Evolutionary conservation across 2,797 vertebrate species (phyloP).

Genomic region (Lagocephalus sceleratus): DNA sequence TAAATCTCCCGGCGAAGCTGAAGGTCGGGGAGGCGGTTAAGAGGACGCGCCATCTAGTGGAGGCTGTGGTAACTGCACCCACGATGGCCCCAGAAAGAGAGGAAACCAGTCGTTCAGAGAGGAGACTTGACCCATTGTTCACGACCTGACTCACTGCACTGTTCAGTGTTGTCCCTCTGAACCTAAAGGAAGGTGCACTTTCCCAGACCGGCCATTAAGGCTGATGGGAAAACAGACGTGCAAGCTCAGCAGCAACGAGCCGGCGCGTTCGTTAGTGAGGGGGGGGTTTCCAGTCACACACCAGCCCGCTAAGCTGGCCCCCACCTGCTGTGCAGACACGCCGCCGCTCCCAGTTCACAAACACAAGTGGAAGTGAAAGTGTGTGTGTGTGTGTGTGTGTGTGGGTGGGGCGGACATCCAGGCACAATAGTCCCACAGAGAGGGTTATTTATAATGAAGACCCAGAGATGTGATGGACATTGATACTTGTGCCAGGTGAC

Average conservation of each 20-base stretch:
- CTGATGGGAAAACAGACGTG: slow-evolving; percentile 41
- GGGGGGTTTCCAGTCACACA: not conserved
- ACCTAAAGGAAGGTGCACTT: slow-evolving; percentile 18
- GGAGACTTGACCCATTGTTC: slow-evolving; percentile 25
- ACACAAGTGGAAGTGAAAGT: slow-evolving; percentile 51
- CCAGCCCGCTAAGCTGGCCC: slow-evolving; percentile 9
- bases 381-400: not conserved
- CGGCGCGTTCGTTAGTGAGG: not conserved
- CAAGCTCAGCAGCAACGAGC: slow-evolving; percentile 33
- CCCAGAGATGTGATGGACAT: slow-evolving; percentile 40
- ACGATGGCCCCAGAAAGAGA: slow-evolving; percentile 1
- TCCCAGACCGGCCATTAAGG: slow-evolving; percentile 37
- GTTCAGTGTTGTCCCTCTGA: slow-evolving; percentile 17
- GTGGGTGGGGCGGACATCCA: slow-evolving; percentile 21
- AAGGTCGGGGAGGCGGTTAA: not conserved
- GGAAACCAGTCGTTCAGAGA: slow-evolving; percentile 28
- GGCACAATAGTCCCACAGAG: slow-evolving; percentile 67
- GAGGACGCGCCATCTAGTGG: slow-evolving; percentile 60
- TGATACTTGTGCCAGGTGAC: slow-evolving; percentile 41
- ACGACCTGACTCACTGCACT: slow-evolving; percentile 23
- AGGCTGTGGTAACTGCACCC: slow-evolving; percentile 24
- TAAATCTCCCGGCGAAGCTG: slow-evolving; percentile 1
- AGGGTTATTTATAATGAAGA: slow-evolving; percentile 66
- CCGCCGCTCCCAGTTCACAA: slow-evolving; percentile 27
- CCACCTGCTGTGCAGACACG: slow-evolving; percentile 40